A percentile compares a stretch with the other conserved stretches of the same genome.
Conservation (phyloP, 2,888 invertebrate genomes). For the Limenitis camilla region DNA sequence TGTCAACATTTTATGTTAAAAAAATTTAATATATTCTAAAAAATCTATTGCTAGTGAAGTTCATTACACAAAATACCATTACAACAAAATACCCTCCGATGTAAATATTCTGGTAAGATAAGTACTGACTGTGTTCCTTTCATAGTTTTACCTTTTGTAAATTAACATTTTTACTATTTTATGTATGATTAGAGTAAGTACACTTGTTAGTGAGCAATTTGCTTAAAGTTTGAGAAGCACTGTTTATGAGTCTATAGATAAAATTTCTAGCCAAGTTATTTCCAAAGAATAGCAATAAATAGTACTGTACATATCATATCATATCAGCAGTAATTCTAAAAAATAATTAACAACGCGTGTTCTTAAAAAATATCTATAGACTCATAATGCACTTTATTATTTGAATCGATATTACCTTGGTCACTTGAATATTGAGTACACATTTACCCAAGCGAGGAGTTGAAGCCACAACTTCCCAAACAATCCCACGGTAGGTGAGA, state of each 20-base stretch:
- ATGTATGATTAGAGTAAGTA: conserved; percentile 18
- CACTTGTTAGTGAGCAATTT: conserved; percentile 23
- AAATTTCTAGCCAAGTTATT: not conserved
- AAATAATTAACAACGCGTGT: too few relatives aligned
- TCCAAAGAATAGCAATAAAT: not conserved
- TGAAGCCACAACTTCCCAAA: not conserved
- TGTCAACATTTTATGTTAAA: not conserved
- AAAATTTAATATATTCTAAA: too few relatives aligned
- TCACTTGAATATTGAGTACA: not conserved
- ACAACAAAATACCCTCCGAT: conserved; percentile 38
- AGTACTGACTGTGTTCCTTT: conserved; percentile 39
- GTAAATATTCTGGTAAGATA: conserved; percentile 40
- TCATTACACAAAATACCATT: conserved; percentile 4
- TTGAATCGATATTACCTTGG: conserved; percentile 1
- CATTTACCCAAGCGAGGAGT: not conserved
- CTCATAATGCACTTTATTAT: conserved; percentile 1
- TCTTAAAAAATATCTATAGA: conserved; percentile 3
- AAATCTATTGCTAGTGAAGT: too few relatives aligned
- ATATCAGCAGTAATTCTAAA: too few relatives aligned
- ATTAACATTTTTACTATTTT: conserved; percentile 26
- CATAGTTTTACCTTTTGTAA: conserved; percentile 32
- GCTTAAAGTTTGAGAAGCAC: conserved; percentile 12
- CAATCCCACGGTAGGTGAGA: not conserved
- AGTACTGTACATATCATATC: too few relatives aligned
- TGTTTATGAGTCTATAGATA: conserved; percentile 5